Conservation (phyloP, 2,797 vertebrate species). For the Bradypus variegatus region DNA sequence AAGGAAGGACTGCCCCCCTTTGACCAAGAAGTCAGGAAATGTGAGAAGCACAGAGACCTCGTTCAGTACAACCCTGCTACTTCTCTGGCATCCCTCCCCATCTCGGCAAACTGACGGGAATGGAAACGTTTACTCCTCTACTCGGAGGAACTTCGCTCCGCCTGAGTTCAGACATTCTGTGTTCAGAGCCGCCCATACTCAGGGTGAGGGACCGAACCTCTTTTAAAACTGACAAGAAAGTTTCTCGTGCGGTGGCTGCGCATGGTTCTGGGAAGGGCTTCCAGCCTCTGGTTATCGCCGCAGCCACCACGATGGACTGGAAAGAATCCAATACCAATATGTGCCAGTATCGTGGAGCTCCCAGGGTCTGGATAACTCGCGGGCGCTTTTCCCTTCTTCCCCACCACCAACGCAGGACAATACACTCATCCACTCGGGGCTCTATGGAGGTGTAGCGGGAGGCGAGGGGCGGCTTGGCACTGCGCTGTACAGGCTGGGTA, state of each 20-base stretch:
- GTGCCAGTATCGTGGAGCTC: background rate
- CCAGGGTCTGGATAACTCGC: background rate
- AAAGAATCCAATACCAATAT: background rate
- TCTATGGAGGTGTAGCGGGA: background rate
- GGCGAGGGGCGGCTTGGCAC: rapidly evolving
- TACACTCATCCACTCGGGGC: background rate
- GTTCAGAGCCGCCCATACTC: background rate
- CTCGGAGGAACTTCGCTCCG: background rate
- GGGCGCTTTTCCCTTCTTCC: background rate
- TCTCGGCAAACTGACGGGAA: background rate
- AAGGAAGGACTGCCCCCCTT: background rate
- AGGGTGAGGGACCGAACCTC: background rate
- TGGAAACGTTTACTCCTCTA: background rate
- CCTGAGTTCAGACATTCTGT: background rate
- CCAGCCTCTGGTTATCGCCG: background rate
- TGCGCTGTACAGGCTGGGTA: background rate
- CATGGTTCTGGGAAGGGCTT: background rate
- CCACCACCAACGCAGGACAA: background rate
- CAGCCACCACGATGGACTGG: background rate
- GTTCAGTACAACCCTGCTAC: background rate
- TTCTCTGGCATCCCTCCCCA: background rate
- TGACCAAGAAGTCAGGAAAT: background rate
- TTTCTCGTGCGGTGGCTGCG: conserved; percentile 12
- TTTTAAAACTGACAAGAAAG: conserved; percentile 31
- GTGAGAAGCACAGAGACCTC: background rate